phyloP scores from a whole-genome alignment of 64 coral and sea anemone genomes.

The Catalaphyllia jardinei region DNA sequence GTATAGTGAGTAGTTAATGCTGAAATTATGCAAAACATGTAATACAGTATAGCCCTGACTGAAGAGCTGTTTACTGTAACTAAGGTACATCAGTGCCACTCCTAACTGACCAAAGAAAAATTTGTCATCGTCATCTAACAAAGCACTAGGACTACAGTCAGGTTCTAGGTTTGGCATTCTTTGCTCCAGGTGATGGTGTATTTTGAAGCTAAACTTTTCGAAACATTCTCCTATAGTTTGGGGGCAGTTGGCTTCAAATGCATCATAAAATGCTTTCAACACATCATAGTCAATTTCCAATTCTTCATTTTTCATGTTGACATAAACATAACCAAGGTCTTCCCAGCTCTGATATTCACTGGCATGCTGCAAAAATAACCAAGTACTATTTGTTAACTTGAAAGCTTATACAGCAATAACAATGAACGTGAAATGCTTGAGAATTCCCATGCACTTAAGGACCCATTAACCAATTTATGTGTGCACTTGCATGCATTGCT shows the following conservation, averaged over 20 bases:
- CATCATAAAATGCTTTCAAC: slow-evolving; percentile 31
- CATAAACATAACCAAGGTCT: slow-evolving; percentile 54
- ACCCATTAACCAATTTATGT: too few species aligned
- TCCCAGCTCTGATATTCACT: slow-evolving; percentile 46
- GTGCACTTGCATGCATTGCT: too few species aligned
- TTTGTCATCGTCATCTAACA: slow-evolving; percentile 39
- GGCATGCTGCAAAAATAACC: slow-evolving; percentile 38
- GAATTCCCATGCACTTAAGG: too few species aligned
- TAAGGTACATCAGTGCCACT: slow-evolving; percentile 62
- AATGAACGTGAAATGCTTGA: too few species aligned
- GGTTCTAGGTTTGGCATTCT: neutral
- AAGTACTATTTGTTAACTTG: too few species aligned
- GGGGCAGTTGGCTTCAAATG: neutral
- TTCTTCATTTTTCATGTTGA: slow-evolving; percentile 47
- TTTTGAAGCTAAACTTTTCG: slow-evolving; percentile 15
- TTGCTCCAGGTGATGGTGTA: slow-evolving; percentile 10
- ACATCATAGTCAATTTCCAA: slow-evolving; percentile 24
- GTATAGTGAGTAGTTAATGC: slow-evolving; percentile 57
- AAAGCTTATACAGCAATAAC: too few species aligned
- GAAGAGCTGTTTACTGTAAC: slow-evolving; percentile 2
- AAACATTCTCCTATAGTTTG: slow-evolving; percentile 40
- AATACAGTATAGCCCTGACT: slow-evolving; percentile 43
- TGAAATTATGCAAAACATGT: slow-evolving; percentile 51
- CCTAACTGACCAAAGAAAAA: slow-evolving; percentile 57
- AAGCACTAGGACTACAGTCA: slow-evolving; percentile 22